These are phyloP conservation scores for Zoanthus solanderi DNA, from an alignment of 92 coral and sea anemone species.

Conservation along the genomic window DNA sequence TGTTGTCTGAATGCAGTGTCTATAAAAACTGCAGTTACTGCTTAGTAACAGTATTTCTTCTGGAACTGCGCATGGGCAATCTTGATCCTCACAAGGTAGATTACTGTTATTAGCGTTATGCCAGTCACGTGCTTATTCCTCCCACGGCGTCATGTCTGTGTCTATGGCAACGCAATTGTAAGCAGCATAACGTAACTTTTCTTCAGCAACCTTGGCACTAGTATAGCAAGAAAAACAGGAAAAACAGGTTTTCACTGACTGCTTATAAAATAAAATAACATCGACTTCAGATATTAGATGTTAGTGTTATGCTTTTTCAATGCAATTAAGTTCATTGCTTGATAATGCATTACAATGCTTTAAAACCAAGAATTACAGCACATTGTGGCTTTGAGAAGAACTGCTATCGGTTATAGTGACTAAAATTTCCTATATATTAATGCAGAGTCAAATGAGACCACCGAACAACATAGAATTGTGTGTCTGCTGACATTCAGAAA, in stretches of 20 bases:
- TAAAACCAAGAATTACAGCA: no score
- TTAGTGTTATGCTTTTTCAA: no score
- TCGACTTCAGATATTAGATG: not conserved
- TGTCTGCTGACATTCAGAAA: no score
- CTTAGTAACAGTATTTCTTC: not conserved
- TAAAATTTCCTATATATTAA: no score
- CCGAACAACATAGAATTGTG: no score
- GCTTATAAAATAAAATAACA: not conserved
- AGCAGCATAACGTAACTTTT: conserved; percentile 96
- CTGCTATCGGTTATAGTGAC: no score
- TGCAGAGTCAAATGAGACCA: no score
- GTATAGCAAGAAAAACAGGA: conserved; percentile 14
- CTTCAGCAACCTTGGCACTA: conserved; percentile 97
- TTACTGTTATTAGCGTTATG: not conserved
- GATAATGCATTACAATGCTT: no score
- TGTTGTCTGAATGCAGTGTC: not conserved
- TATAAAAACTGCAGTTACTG: not conserved
- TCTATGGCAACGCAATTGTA: conserved; percentile 98
- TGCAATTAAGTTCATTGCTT: no score
- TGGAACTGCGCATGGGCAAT: not conserved
- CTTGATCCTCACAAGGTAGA: not conserved
- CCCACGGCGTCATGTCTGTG: conserved; percentile 99
- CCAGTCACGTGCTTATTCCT: conserved; percentile 63
- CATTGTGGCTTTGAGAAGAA: no score
- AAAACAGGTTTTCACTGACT: not conserved